Percentiles rank a stretch among this genome's conserved stretches.
phyloP scores from a whole-genome alignment of 2,797 vertebrate species.

The Danio choprae region DNA sequence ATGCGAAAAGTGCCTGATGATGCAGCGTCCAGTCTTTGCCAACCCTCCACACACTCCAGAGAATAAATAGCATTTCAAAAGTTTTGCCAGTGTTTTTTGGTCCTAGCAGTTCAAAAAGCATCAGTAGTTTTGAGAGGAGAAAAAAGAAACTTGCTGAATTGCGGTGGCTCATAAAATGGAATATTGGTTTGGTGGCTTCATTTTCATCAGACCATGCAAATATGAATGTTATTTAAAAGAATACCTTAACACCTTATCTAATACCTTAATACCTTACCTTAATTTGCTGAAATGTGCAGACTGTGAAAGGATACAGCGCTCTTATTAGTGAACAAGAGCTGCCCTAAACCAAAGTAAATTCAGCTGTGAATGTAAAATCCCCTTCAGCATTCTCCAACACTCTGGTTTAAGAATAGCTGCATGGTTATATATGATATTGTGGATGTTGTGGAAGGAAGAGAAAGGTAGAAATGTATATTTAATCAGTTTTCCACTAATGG shows the following conservation, averaged over 20 bases:
- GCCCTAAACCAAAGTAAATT: background rate
- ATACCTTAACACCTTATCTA: conserved; percentile 16
- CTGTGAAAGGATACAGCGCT: conserved; percentile 32
- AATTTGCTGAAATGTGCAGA: conserved; percentile 46
- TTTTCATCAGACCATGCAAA: conserved; percentile 51
- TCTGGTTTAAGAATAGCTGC: background rate
- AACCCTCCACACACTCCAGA: conserved; percentile 56
- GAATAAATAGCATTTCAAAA: conserved; percentile 50
- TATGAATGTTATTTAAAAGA: conserved; percentile 55
- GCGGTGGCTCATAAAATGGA: conserved; percentile 57
- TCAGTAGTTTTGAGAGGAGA: conserved; percentile 51
- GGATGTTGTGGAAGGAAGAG: too few species aligned
- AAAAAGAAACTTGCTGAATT: conserved; percentile 32
- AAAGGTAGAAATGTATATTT: too few species aligned
- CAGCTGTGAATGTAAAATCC: conserved; percentile 18
- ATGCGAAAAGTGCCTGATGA: too few species aligned
- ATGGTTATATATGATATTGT: background rate
- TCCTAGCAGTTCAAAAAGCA: conserved; percentile 56
- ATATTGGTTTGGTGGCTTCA: conserved; percentile 54
- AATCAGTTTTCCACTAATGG: too few species aligned
- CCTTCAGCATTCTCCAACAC: background rate
- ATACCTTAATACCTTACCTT: too few species aligned
- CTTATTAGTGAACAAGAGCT: conserved; percentile 9
- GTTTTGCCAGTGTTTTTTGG: conserved; percentile 57
- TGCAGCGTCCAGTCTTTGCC: conserved; percentile 41